phyloP scores from a whole-genome alignment of 2,888 invertebrate genomes.

The Philereme vetulata region DNA sequence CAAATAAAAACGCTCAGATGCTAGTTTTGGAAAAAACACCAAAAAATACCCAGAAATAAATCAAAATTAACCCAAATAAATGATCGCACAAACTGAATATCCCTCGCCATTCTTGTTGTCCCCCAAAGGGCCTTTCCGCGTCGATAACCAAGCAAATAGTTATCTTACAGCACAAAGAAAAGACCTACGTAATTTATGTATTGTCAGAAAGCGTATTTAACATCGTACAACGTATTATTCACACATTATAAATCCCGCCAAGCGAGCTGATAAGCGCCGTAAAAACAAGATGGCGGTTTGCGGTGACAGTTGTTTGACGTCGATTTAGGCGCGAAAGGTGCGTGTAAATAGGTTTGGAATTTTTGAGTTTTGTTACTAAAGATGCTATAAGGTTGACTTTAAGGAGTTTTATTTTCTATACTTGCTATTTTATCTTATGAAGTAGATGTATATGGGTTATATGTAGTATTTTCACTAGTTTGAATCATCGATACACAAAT shows the following conservation, averaged over 20 bases:
- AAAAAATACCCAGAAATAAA: conserved; percentile 32
- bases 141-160: conserved; percentile 76
- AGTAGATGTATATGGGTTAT: too few relatives aligned
- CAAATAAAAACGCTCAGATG: background rate
- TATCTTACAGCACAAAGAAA: conserved; percentile 54
- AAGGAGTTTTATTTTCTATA: too few relatives aligned
- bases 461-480: too few relatives aligned
- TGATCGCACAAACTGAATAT: conserved; percentile 42
- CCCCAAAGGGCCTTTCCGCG: conserved; percentile 66
- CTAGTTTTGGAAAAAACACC: background rate
- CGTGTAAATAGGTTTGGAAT: conserved; percentile 6
- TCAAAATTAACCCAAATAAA: conserved; percentile 39
- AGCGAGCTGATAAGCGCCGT: conserved; percentile 72
- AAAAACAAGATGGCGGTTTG: conserved; percentile 73
- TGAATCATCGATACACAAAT: too few relatives aligned
- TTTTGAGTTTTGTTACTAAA: conserved; percentile 4
- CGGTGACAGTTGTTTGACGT: conserved; percentile 69
- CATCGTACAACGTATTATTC: conserved; percentile 71
- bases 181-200: conserved; percentile 77
- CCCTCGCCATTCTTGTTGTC: conserved; percentile 52
- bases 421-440: too few relatives aligned
- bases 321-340: conserved; percentile 63
- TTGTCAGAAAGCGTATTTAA: conserved; percentile 77
- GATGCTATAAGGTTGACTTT: too few relatives aligned
- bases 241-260: conserved; percentile 80